Conservation (phyloP, 2,888 invertebrate species). For the Sphaeridia pumilis region DNA sequence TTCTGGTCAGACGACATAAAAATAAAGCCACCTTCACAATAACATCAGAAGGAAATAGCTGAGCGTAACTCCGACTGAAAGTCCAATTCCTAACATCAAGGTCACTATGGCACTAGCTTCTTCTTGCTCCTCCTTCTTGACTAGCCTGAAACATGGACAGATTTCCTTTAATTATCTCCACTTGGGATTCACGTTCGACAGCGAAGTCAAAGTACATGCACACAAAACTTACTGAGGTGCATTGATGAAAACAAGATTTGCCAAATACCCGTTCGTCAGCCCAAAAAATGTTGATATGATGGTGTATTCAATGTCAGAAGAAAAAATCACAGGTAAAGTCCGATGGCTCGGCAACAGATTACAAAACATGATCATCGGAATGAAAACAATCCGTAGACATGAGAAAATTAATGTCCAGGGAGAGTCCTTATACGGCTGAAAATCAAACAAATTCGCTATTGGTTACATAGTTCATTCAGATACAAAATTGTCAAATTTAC, state of each 20-base stretch:
- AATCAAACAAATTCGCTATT: background rate
- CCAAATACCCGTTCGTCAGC: conserved; percentile 77
- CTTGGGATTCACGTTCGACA: too few species aligned
- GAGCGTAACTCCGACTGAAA: conserved; percentile 66
- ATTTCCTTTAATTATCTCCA: too few species aligned
- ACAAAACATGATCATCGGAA: conserved; percentile 76
- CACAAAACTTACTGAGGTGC: conserved; percentile 76
- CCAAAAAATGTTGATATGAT: conserved; percentile 65
- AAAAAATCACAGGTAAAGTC: conserved; percentile 63
- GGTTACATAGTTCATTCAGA: background rate
- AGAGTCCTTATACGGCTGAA: conserved; percentile 29
- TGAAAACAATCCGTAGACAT: conserved; percentile 54
- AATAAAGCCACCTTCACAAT: too few species aligned
- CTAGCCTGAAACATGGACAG: too few species aligned
- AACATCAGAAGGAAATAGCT: conserved; percentile 45
- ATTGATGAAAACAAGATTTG: conserved; percentile 72
- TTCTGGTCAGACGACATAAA: too few species aligned
- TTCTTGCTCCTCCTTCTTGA: conserved; percentile 70
- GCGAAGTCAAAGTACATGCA: too few species aligned
- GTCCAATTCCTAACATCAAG: conserved; percentile 70
- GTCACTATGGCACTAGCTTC: conserved; percentile 77
- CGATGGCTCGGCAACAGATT: conserved; percentile 65
- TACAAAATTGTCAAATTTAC: background rate
- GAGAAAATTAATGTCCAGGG: conserved; percentile 44
- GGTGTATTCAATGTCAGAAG: conserved; percentile 66